Conservation (phyloP, 2,113 vertebrate species). For the Megatriorchis doriae region DNA sequence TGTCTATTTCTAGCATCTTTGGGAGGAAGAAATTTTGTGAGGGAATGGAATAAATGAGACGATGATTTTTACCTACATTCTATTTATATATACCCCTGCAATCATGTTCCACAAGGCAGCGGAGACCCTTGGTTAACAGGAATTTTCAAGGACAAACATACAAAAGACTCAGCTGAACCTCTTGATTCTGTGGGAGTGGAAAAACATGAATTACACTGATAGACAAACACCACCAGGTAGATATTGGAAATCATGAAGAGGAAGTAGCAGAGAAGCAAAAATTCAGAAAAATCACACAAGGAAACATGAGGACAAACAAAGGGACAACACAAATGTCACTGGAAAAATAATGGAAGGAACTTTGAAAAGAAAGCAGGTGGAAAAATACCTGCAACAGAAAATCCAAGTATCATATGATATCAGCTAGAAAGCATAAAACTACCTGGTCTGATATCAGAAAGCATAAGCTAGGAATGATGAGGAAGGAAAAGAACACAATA, state of each 20-base stretch:
- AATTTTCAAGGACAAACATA: neutral
- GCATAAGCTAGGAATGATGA: neutral
- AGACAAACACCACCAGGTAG: neutral
- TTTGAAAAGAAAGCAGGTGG: neutral
- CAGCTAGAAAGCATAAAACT: neutral
- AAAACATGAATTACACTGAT: neutral
- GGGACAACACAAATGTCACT: neutral
- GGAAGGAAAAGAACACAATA: neutral
- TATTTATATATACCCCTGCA: neutral
- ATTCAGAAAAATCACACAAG: neutral
- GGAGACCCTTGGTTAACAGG: neutral
- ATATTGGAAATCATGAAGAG: neutral
- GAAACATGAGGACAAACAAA: neutral
- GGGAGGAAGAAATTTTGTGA: neutral
- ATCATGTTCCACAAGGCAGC: neutral
- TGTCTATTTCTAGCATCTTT: neutral
- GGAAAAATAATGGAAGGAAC: neutral
- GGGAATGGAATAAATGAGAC: neutral
- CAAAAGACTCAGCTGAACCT: neutral
- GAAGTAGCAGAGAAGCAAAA: neutral
- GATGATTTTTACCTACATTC: neutral
- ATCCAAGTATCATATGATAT: neutral
- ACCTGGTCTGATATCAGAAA: neutral
- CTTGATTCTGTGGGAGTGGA: neutral
- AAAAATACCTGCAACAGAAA: neutral